Percentiles rank a stretch among this genome's conserved stretches.
These are phyloP conservation scores for Anisognathus igniventris DNA, from an alignment of 2,797 vertebrate genomes.

Conservation along the genomic window DNA sequence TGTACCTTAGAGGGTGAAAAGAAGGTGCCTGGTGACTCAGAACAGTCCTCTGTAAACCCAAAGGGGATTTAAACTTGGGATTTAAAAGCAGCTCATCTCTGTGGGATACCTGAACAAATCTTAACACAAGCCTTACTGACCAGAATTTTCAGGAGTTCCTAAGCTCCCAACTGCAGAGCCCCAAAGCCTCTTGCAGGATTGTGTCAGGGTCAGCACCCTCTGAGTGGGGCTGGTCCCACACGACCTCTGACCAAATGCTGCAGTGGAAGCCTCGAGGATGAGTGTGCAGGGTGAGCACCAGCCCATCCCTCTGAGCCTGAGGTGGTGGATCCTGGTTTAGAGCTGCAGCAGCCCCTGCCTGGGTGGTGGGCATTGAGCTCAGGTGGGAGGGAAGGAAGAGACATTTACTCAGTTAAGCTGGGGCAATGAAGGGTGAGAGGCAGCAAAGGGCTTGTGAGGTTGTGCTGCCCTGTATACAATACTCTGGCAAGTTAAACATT, in stretches of 20 bases:
- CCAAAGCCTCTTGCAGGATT: not conserved
- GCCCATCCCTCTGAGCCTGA: not conserved
- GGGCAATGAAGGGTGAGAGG: not conserved
- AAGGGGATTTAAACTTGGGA: not conserved
- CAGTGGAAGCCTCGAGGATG: not conserved
- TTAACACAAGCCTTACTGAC: not conserved
- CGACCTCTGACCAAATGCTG: accelerated
- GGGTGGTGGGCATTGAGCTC: not conserved
- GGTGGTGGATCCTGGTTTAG: not conserved
- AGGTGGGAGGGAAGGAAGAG: not conserved
- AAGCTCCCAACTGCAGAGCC: not conserved
- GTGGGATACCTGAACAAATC: not conserved
- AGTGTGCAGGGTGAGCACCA: not conserved
- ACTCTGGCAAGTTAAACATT: not conserved
- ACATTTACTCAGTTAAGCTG: not conserved
- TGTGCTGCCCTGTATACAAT: not conserved
- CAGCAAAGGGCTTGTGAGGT: not conserved
- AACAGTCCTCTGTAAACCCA: not conserved
- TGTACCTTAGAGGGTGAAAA: not conserved
- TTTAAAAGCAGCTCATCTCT: not conserved
- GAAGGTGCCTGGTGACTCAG: not conserved
- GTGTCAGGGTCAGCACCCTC: not conserved
- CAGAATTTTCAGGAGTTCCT: not conserved
- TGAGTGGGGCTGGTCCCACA: not conserved
- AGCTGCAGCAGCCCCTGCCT: not conserved